phyloP scores from a whole-genome alignment of 2,113 vertebrate genomes.

The Pseudorhombus dupliciocellatus region DNA sequence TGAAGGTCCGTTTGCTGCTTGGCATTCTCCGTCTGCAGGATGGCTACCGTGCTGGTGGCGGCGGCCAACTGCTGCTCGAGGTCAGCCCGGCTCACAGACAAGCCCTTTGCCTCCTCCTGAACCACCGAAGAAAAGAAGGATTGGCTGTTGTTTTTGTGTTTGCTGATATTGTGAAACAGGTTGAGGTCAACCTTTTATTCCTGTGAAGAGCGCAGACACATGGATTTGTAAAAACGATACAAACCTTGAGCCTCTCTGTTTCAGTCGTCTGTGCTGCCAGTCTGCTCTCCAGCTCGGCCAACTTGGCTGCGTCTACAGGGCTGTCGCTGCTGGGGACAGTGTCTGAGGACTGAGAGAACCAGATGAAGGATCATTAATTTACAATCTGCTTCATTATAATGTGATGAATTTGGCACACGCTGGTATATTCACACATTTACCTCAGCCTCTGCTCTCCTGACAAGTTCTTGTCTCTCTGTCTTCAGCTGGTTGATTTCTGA shows the following conservation, averaged over 20 bases:
- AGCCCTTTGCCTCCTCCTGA: conserved; percentile 84
- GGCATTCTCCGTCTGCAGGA: conserved; percentile 89
- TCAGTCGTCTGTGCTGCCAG: conserved; percentile 82
- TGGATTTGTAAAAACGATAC: background rate
- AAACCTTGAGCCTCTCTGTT: conserved; percentile 86
- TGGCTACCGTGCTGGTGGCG: conserved; percentile 88
- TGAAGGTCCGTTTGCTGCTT: conserved; percentile 88
- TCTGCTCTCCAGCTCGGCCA: conserved; percentile 81
- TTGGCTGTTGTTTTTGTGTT: no score
- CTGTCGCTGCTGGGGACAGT: conserved; percentile 54
- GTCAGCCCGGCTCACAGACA: conserved; percentile 78
- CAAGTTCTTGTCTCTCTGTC: conserved; percentile 85
- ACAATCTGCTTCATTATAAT: background rate
- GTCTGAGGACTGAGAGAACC: conserved; percentile 69
- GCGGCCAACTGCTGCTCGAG: conserved; percentile 89
- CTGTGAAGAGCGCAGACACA: background rate
- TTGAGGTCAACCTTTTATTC: no score
- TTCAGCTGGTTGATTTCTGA: conserved; percentile 86
- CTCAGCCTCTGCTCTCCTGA: conserved; percentile 76
- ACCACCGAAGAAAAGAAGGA: background rate
- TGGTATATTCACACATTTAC: conserved; percentile 57
- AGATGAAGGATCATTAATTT: background rate
- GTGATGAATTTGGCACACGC: background rate
- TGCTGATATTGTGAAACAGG: no score
- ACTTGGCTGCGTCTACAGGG: conserved; percentile 42